Percentiles rank a stretch among this genome's conserved stretches.
phyloP scores from a whole-genome alignment of 2,888 invertebrate species.

The Coleophora deauratella region DNA sequence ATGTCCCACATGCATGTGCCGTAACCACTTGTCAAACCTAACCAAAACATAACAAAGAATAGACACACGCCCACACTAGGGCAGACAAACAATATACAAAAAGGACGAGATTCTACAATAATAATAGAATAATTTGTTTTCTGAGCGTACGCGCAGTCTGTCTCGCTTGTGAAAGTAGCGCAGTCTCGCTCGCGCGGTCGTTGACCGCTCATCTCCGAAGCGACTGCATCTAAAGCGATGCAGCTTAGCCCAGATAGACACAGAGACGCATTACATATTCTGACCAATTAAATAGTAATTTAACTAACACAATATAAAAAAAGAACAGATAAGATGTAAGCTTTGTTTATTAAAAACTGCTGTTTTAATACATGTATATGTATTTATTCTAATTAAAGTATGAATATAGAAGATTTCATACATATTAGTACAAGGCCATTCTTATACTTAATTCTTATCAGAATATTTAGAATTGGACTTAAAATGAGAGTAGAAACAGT shows the following conservation, averaged over 20 bases:
- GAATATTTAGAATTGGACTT: too few relatives aligned
- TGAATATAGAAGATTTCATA: too few relatives aligned
- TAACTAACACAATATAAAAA: conserved; percentile 9
- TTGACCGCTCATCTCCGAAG: conserved; percentile 66
- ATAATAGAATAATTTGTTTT: conserved; percentile 69
- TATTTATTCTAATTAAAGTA: too few relatives aligned
- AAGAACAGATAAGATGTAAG: background rate
- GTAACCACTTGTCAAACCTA: conserved; percentile 12
- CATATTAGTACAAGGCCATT: too few relatives aligned
- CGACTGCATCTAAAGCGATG: conserved; percentile 69
- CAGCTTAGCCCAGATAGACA: conserved; percentile 66
- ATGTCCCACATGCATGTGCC: too few relatives aligned
- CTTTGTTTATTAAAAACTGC: too few relatives aligned
- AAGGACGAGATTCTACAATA: conserved; percentile 46
- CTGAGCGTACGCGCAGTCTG: conserved; percentile 67
- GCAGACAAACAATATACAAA: conserved; percentile 41
- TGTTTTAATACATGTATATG: too few relatives aligned
- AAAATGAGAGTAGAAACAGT: too few relatives aligned
- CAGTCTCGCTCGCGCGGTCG: conserved; percentile 55
- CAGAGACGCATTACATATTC: conserved; percentile 39
- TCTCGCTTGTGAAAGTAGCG: conserved; percentile 42
- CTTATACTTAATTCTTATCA: too few relatives aligned
- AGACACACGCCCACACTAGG: conserved; percentile 36
- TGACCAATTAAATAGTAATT: conserved; percentile 61
- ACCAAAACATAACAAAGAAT: conserved; percentile 50